phyloP scores from a whole-genome alignment of 2,113 vertebrate species.

The Pithys albifrons region DNA sequence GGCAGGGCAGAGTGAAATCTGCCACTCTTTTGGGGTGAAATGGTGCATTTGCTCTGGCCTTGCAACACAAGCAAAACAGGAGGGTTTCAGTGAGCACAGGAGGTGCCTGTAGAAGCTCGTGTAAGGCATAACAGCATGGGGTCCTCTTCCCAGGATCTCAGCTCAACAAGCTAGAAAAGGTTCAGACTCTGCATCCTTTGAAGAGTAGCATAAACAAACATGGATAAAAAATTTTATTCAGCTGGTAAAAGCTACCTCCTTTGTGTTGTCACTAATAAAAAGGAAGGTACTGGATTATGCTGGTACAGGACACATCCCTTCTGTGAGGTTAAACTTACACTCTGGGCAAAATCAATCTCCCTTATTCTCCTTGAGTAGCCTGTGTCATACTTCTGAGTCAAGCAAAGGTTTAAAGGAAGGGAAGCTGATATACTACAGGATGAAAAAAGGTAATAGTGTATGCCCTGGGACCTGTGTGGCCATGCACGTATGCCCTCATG shows the following conservation, averaged over 20 bases:
- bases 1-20: neutral
- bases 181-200: neutral
- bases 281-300: neutral
- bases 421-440: neutral
- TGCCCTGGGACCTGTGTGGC: neutral
- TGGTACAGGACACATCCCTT: neutral
- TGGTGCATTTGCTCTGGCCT: neutral
- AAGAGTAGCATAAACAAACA: neutral
- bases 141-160: neutral
- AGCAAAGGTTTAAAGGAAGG: neutral
- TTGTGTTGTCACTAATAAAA: neutral
- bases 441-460: neutral
- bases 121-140: neutral
- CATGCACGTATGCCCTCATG: neutral
- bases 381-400: neutral
- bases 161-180: neutral
- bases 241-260: neutral
- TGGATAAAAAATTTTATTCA: neutral
- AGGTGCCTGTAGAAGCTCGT: neutral
- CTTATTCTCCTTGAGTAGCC: neutral
- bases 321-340: neutral
- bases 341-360: neutral
- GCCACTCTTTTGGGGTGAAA: neutral
- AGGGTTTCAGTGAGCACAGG: neutral
- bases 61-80: neutral